Evolutionary conservation across 2,113 vertebrate genomes (phyloP), one percentile per base, ranked within the genome.

Genomic region (Oncorhynchus mykiss): DNA sequence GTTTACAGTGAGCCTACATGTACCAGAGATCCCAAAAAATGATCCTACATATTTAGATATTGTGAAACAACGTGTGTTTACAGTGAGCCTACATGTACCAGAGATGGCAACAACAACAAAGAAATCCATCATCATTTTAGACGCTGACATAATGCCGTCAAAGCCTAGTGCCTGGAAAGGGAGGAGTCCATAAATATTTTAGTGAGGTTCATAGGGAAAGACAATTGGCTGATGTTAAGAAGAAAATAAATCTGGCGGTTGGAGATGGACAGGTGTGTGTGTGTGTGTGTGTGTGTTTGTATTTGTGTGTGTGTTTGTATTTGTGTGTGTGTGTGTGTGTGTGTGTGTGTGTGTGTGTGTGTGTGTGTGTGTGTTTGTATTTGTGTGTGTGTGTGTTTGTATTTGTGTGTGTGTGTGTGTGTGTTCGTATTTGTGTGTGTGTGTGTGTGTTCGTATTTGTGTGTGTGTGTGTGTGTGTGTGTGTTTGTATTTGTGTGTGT

Each of bases 151-250:
- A 82, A 86, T 74, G 84, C 75, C 78, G 3, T 54, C 51, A 54
- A 18, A 77, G 62, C 75, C 65, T 78, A 62, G 51, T 54, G 78
- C 67, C 62, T 11, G 24, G 70, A 65, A 70, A 77, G 71, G 82
- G 75, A 82, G 79, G 73, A 73, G 77, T 71, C 25, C 67, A 84
- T 86, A 67, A 82, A 86, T 84, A 73, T 84, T 86, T 86, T 75
- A 86, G 83, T 22, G 70, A 49, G 77, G 68, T 80, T 80, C 75
- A 73, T 67, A 72, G 68, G 64, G 67, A 70, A 81, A 83, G 84
- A 79, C 76, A 79, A 83, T 79, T 78, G 27, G 20, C 59, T 73
- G 59, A 57, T 72, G 51, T 39, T 72, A 31, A 57, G 57, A 29
- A 62, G 71, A 62, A 59, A 72, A 31, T 8, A 34, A 18, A 20